Conservation (phyloP, 2,797 vertebrate species). For the Sebastes oblongus region DNA sequence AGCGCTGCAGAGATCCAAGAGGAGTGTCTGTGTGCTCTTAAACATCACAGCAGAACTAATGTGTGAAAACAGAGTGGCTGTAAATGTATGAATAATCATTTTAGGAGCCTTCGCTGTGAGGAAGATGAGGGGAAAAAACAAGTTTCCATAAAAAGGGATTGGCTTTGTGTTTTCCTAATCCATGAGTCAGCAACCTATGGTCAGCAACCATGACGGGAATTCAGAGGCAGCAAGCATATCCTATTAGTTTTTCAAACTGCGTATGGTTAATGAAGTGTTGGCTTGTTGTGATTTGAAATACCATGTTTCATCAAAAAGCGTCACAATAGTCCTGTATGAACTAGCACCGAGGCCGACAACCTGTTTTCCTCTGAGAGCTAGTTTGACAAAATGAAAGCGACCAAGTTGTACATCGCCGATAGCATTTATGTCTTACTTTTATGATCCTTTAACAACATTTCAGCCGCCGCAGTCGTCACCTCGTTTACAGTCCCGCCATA, state of each 20-base stretch:
- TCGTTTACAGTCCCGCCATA: not conserved
- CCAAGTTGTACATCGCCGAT: not conserved
- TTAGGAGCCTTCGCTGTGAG: conserved; percentile 1
- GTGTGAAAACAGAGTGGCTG: conserved; percentile 39
- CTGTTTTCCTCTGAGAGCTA: not conserved
- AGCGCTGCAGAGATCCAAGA: conserved; percentile 14
- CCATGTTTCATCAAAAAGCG: not conserved
- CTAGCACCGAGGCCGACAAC: not conserved
- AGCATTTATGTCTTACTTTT: not conserved
- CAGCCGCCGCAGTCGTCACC: not conserved
- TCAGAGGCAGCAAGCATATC: not conserved
- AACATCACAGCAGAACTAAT: conserved; percentile 38
- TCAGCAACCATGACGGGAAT: conserved; percentile 4
- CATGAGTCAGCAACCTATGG: conserved; percentile 37
- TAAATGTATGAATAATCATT: conserved; percentile 37
- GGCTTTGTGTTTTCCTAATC: conserved; percentile 7
- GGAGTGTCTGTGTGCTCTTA: conserved; percentile 13
- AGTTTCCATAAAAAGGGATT: conserved; percentile 1
- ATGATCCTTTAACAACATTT: not conserved
- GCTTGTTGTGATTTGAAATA: not conserved
- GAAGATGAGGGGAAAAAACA: conserved; percentile 3
- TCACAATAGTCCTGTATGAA: too few relatives aligned
- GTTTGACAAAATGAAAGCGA: not conserved
- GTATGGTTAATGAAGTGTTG: not conserved
- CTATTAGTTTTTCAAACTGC: conserved; percentile 11